phyloP scores from a whole-genome alignment of 2,113 vertebrate genomes.

The Ia io region DNA sequence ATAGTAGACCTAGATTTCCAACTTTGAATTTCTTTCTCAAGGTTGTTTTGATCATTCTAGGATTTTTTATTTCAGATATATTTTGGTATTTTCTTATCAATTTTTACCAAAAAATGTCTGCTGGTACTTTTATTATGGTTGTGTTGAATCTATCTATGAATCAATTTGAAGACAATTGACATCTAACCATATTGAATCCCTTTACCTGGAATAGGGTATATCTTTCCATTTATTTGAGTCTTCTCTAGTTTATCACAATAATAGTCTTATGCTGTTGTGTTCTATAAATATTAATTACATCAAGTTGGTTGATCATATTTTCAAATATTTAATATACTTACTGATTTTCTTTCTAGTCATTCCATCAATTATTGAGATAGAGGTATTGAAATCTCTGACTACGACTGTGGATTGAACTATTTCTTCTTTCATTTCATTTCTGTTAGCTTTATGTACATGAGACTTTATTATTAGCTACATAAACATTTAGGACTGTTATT shows the following conservation, averaged over 20 bases:
- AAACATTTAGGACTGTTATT: background rate
- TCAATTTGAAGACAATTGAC: background rate
- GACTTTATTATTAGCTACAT: background rate
- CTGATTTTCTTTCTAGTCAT: background rate
- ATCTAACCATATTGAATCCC: background rate
- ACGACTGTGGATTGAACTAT: background rate
- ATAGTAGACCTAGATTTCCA: background rate
- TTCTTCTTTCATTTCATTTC: background rate
- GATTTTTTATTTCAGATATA: background rate
- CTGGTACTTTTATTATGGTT: background rate
- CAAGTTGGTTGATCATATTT: background rate
- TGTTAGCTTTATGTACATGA: background rate
- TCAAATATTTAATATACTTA: background rate
- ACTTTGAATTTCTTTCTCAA: background rate
- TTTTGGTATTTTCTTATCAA: background rate
- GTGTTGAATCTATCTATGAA: background rate
- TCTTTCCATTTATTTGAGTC: background rate
- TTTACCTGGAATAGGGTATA: background rate
- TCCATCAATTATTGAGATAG: background rate
- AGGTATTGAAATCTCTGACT: background rate
- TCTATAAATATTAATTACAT: background rate
- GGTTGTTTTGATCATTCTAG: background rate
- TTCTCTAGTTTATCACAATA: background rate
- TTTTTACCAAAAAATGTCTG: background rate
- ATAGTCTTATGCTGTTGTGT: background rate